Conservation (phyloP, 1,140 invertebrate species). For the Oreohelix idahoensis region DNA sequence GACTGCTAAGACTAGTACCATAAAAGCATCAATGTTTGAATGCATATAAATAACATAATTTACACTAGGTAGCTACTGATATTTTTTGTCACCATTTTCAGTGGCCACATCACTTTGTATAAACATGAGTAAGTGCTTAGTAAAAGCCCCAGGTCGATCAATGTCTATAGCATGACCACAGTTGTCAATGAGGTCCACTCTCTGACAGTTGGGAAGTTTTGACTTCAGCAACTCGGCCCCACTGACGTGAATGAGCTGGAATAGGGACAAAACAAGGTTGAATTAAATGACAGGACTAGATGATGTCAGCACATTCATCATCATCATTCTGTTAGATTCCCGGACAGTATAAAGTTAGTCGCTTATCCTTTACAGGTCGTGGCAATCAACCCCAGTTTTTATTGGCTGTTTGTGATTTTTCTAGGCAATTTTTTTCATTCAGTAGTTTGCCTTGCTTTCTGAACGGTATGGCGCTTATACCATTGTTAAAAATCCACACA, state of each 20-base stretch:
- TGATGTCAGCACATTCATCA: no score
- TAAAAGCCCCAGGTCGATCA: slow-evolving; percentile 46
- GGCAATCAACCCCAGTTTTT: no score
- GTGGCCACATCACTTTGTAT: not conserved
- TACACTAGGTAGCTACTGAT: not conserved
- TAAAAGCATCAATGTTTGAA: not conserved
- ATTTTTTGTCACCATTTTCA: not conserved
- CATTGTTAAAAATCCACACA: no score
- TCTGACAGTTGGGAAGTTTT: slow-evolving; percentile 55
- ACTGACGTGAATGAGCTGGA: slow-evolving; percentile 59
- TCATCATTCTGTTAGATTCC: no score
- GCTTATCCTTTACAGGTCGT: no score
- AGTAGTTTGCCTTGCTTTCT: no score
- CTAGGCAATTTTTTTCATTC: no score
- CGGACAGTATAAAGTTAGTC: no score
- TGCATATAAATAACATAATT: not conserved
- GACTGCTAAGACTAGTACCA: not conserved
- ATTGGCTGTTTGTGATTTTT: no score
- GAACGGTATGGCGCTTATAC: no score
- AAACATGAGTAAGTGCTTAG: slow-evolving; percentile 37
- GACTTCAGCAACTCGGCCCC: slow-evolving; percentile 53
- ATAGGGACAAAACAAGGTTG: slow-evolving; percentile 1
- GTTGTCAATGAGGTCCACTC: slow-evolving; percentile 54
- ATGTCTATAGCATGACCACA: slow-evolving; percentile 60
- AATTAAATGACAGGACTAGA: not conserved